Evolutionary conservation across 2,797 vertebrate genomes (phyloP).

Genomic region (Otus scops): DNA sequence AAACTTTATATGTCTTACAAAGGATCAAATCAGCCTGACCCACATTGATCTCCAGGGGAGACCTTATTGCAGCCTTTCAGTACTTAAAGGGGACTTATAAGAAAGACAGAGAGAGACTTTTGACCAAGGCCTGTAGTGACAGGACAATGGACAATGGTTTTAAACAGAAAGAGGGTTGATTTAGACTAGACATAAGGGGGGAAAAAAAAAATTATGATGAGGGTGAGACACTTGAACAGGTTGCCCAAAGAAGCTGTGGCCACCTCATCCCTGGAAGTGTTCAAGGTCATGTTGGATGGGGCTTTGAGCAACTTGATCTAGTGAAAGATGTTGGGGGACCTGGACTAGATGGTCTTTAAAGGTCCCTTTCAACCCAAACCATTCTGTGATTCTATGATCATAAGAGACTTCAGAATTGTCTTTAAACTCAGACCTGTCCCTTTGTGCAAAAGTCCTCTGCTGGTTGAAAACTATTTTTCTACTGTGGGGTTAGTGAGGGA

Average conservation of each 20-base stretch:
- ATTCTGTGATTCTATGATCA: not conserved
- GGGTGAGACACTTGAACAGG: not conserved
- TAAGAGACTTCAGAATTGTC: not conserved
- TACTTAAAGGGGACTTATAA: not conserved
- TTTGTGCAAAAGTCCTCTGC: not conserved
- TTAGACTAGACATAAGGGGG: not conserved
- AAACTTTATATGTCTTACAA: not conserved
- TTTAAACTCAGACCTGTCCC: not conserved
- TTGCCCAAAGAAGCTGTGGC: not conserved
- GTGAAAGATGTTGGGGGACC: not conserved
- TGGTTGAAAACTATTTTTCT: not conserved
- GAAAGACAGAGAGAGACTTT: not conserved
- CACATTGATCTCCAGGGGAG: not conserved
- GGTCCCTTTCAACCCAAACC: not conserved
- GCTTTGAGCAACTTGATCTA: not conserved
- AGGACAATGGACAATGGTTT: not conserved
- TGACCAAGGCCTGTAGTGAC: not conserved
- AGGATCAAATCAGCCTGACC: not conserved
- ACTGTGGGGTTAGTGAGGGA: not conserved
- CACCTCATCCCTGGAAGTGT: not conserved
- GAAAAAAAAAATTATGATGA: not conserved
- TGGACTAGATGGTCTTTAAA: not conserved
- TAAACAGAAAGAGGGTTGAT: not conserved
- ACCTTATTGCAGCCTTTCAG: not conserved
- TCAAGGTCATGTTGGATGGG: not conserved